A percentile compares a stretch with the other conserved stretches of the same genome.
phyloP scores from a whole-genome alignment of 2,113 vertebrate species.

The Lophura nycthemera region DNA sequence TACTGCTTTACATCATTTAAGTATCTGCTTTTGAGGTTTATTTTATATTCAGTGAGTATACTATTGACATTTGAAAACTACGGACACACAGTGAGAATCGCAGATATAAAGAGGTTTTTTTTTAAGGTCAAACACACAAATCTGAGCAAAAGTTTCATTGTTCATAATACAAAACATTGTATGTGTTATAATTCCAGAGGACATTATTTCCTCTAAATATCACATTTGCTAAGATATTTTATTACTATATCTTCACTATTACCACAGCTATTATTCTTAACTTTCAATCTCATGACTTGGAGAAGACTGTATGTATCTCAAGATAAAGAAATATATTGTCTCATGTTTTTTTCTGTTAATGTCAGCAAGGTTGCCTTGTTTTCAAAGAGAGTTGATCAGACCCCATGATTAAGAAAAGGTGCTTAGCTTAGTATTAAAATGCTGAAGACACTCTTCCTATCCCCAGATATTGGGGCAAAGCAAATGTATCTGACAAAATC shows the following conservation, averaged over 20 bases:
- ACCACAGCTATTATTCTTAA: neutral
- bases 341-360: neutral
- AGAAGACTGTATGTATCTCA: neutral
- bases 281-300: neutral
- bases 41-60: neutral
- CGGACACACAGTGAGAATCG: neutral
- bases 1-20: neutral
- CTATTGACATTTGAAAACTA: neutral
- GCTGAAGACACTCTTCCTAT: accelerated
- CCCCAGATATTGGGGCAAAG: neutral
- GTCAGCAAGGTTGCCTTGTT: neutral
- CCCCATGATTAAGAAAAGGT: neutral
- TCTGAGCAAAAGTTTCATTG: accelerated
- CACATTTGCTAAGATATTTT: neutral
- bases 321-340: neutral
- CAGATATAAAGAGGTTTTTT: neutral
- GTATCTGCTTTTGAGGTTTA: neutral
- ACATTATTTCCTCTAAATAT: neutral
- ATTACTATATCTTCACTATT: neutral
- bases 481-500: neutral
- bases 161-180: neutral
- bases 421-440: neutral
- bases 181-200: neutral
- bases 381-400: neutral
- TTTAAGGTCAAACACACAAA: neutral